Evolutionary conservation across 2,888 invertebrate genomes (phyloP), one percentile per base, ranked within the genome.

Genomic region (Dicranocentrus wangi): DNA sequence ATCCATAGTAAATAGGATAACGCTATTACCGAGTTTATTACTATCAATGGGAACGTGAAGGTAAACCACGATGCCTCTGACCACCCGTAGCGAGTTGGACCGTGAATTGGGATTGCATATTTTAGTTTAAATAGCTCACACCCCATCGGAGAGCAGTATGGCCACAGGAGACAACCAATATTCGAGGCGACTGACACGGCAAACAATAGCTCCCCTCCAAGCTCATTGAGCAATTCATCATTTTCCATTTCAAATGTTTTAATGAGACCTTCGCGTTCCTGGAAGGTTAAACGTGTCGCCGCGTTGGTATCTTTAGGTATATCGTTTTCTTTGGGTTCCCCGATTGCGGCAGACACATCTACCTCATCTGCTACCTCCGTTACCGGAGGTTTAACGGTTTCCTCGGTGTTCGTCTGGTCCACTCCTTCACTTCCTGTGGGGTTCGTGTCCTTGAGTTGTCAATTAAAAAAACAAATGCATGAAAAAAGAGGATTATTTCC

Each of bases 161-260:
- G 84, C 69, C 82, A 80, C 19, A 83, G 72, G 13, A 65, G 32
- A n/a, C 83, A 84, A 0, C 85, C 84, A 70, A 86, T 82, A 60
- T 82, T 84, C n/a, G 84, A 81, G 15, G 81, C 84, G 5, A 66
- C 60, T 7, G 66, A 81, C 0, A 76, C 32, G 0, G 65, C 47
- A 19, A 75, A 71, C 5, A 81, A 28, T 17, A 83, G 43, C 53
- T 70, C 71, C 15, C 65, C 61, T 51, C 72, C 81, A 58, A 66
- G 82, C 1, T 21, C 43, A 15, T 70, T n/a, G 5, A 82, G 32
- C 0, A 81, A 7, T 7, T 53, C 23, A 15, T 75, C 53, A 25
- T 66, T 73, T 25, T 83, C 79, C 1, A 17, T 10, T 8, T 78
- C 32, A 19, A 73, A 76, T 0, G 1, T 21, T 68, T 66, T n/a